These are phyloP conservation scores for Phoxinus dragarum DNA, from an alignment of 2,797 vertebrate genomes.

Conservation along the genomic window DNA sequence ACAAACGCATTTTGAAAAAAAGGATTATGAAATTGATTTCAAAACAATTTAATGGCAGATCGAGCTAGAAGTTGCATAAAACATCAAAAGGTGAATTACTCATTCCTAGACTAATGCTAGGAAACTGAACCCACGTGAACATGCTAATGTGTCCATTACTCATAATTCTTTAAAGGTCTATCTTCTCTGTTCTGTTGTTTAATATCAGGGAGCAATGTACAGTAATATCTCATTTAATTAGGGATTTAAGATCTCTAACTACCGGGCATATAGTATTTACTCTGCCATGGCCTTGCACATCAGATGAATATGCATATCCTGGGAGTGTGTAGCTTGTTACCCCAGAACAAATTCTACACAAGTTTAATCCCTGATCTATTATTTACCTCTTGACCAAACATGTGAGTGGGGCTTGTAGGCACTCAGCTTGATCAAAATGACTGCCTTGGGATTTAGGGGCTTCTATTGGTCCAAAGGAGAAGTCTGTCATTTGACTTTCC, in stretches of 20 bases:
- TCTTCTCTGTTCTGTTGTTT: slow-evolving; percentile 66
- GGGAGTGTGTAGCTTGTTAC: slow-evolving; percentile 82
- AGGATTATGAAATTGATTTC: slow-evolving; percentile 38
- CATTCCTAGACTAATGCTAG: not conserved
- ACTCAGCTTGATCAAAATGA: slow-evolving; percentile 81
- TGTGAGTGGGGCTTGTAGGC: slow-evolving; percentile 81
- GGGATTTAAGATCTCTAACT: slow-evolving; percentile 78
- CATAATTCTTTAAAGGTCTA: slow-evolving; percentile 66
- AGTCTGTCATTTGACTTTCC: slow-evolving; percentile 48
- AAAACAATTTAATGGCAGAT: not conserved
- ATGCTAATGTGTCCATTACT: slow-evolving; percentile 26
- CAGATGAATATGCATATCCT: slow-evolving; percentile 83
- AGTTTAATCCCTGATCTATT: slow-evolving; percentile 87
- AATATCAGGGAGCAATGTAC: slow-evolving; percentile 71
- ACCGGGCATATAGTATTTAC: slow-evolving; percentile 78
- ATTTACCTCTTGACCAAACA: slow-evolving; percentile 88
- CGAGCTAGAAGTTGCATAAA: not conserved
- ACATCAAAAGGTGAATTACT: slow-evolving; percentile 15
- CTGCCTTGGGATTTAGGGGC: slow-evolving; percentile 73
- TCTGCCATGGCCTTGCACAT: slow-evolving; percentile 80
- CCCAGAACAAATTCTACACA: slow-evolving; percentile 81
- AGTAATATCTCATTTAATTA: slow-evolving; percentile 83
- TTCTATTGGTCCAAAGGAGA: slow-evolving; percentile 56
- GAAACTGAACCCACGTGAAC: slow-evolving; percentile 33
- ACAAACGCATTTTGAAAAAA: slow-evolving; percentile 40